Evolutionary conservation across 2,797 vertebrate genomes (phyloP).

Genomic region (Scomberomorus guttatus): DNA sequence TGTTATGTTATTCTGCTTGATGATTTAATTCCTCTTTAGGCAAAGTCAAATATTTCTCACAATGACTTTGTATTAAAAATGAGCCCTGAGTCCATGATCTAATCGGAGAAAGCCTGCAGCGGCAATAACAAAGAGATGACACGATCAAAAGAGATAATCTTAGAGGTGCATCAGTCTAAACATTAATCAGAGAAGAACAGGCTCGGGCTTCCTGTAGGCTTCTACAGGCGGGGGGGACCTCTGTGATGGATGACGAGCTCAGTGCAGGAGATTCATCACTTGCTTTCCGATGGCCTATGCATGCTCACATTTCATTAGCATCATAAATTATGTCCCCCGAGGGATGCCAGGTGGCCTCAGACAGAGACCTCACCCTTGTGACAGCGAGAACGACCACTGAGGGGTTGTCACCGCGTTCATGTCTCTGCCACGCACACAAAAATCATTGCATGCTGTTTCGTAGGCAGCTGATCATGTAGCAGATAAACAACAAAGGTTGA

Average conservation of each 20-base stretch:
- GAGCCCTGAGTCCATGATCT: slow-evolving; percentile 54
- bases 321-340: slow-evolving; percentile 76
- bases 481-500: slow-evolving; percentile 36
- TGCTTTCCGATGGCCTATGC: slow-evolving; percentile 64
- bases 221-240: slow-evolving; percentile 23
- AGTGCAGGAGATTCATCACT: slow-evolving; percentile 76
- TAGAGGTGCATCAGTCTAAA: slow-evolving; percentile 67
- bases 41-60: slow-evolving; percentile 67
- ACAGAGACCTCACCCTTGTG: slow-evolving; percentile 65
- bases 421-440: slow-evolving; percentile 47
- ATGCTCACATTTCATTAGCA: slow-evolving; percentile 80
- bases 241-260: slow-evolving; percentile 78
- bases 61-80: slow-evolving; percentile 65
- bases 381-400: slow-evolving; percentile 45
- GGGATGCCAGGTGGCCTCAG: slow-evolving; percentile 70
- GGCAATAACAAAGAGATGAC: slow-evolving; percentile 77
- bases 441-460: slow-evolving; percentile 26
- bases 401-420: slow-evolving; percentile 53
- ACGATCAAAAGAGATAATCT: slow-evolving; percentile 79
- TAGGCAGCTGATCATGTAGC: slow-evolving; percentile 36
- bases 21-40: slow-evolving; percentile 61
- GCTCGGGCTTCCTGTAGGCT: slow-evolving; percentile 64
- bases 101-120: slow-evolving; percentile 63
- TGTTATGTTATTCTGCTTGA: slow-evolving; percentile 47
- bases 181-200: slow-evolving; percentile 75